A percentile compares a stretch with the other conserved stretches of the same genome.
phyloP scores from a whole-genome alignment of 2,888 invertebrate genomes.

The Calephelis perditalis region DNA sequence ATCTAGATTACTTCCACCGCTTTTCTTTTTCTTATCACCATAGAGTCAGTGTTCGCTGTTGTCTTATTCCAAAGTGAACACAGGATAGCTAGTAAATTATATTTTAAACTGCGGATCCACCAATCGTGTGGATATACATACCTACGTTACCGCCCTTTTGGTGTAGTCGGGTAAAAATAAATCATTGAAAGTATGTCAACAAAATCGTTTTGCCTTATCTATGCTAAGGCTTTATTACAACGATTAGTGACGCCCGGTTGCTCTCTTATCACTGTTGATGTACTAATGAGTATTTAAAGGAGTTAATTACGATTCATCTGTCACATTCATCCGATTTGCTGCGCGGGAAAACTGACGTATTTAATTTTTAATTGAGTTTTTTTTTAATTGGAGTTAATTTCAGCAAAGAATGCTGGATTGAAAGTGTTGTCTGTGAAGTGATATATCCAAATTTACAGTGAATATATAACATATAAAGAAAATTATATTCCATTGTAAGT shows the following conservation, averaged over 20 bases:
- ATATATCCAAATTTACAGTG: too few species aligned
- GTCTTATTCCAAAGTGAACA: too few species aligned
- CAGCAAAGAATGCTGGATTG: too few species aligned
- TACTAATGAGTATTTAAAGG: slow-evolving; percentile 37
- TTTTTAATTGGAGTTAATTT: not conserved
- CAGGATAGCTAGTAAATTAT: too few species aligned
- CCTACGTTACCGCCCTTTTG: not conserved
- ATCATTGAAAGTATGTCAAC: slow-evolving; percentile 13
- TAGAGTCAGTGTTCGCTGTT: too few species aligned
- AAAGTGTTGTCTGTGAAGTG: too few species aligned
- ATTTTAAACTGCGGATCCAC: too few species aligned
- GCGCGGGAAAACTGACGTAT: slow-evolving; percentile 28
- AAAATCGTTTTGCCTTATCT: slow-evolving; percentile 16
- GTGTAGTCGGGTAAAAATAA: not conserved
- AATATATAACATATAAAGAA: too few species aligned
- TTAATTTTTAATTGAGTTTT: not conserved
- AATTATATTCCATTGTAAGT: too few species aligned
- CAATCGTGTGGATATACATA: too few species aligned
- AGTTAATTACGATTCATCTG: slow-evolving; percentile 32
- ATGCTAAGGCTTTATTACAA: slow-evolving; percentile 28
- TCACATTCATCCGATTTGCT: slow-evolving; percentile 27
- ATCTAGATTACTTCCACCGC: too few species aligned
- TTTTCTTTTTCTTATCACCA: too few species aligned
- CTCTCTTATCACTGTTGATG: slow-evolving; percentile 35
- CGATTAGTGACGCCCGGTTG: slow-evolving; percentile 28